Evolutionary conservation across 2,113 vertebrate species (phyloP).

Genomic region (Dicerorhinus sumatrensis): DNA sequence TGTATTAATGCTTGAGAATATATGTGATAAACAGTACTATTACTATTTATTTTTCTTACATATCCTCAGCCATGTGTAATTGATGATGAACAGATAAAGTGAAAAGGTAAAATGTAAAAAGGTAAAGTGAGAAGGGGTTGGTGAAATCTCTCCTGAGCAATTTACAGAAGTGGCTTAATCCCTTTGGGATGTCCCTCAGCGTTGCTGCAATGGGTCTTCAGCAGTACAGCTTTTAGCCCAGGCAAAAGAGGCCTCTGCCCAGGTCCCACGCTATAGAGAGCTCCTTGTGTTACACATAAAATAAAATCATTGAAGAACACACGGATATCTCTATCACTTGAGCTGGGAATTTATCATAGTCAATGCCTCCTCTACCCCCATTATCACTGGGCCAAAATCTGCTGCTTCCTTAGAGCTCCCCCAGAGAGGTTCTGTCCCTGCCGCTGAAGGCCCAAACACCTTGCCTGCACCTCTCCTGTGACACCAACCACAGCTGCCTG

Average conservation of each 20-base stretch:
- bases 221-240: neutral
- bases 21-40: neutral
- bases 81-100: neutral
- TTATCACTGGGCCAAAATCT: neutral
- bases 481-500: neutral
- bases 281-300: neutral
- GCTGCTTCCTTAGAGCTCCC: neutral
- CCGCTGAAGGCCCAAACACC: neutral
- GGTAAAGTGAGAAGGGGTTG: neutral
- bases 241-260: neutral
- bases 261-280: neutral
- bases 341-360: neutral
- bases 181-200: neutral
- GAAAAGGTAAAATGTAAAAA: neutral
- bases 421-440: neutral
- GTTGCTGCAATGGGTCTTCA: neutral
- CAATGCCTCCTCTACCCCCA: neutral
- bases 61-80: neutral
- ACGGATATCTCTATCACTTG: neutral
- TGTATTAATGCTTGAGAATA: neutral
- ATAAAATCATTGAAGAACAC: neutral
- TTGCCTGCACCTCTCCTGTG: neutral
- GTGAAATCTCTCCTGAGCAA: neutral
- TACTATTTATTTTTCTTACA: neutral
- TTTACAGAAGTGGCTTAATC: neutral